These are phyloP conservation scores for Colinus virginianus DNA, from an alignment of 2,113 vertebrate genomes.

Conservation along the genomic window DNA sequence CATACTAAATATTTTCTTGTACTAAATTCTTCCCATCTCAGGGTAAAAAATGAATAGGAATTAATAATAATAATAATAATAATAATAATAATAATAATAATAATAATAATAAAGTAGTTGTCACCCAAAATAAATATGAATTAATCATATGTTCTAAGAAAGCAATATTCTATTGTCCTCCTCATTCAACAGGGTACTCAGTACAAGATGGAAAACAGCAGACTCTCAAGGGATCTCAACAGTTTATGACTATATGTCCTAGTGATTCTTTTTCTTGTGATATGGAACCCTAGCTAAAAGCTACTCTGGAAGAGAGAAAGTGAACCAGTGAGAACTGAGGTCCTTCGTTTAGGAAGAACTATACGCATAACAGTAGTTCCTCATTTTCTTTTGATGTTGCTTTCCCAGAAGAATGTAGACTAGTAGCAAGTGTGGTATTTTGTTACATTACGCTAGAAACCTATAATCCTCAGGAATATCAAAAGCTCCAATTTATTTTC, in stretches of 20 bases:
- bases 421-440: not conserved
- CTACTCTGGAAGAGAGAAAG: not conserved
- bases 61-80: not conserved
- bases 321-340: not conserved
- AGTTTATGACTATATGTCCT: not conserved
- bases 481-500: constrained; percentile 16
- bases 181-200: not conserved
- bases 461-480: not conserved
- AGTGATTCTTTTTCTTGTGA: not conserved
- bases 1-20: not conserved
- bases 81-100: not conserved
- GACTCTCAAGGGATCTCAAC: not conserved
- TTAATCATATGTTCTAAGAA: not conserved
- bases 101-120: not conserved
- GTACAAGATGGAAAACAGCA: not conserved
- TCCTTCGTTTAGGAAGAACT: not conserved
- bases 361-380: not conserved
- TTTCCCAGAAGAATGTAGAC: not conserved
- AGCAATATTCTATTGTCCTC: not conserved
- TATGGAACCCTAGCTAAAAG: not conserved
- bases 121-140: fast-evolving
- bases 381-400: not conserved
- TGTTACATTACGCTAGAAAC: not conserved
- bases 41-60: not conserved
- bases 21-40: not conserved